phyloP scores from a whole-genome alignment of 2,113 vertebrate species.

The Parotia lawesii region DNA sequence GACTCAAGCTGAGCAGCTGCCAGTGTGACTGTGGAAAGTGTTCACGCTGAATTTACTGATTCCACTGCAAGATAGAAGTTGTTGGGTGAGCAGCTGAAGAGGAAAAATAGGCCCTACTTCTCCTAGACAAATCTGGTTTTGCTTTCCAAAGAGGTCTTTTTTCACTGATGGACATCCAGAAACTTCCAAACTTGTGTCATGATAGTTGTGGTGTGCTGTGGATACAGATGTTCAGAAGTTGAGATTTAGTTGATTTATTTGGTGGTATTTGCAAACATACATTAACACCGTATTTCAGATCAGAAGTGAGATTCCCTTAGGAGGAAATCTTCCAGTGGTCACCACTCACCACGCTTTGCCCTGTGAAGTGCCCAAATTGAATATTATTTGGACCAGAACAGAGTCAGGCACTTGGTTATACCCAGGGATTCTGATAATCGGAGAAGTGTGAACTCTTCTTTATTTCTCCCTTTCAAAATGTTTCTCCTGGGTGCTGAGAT shows the following conservation, averaged over 20 bases:
- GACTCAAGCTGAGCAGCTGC: neutral
- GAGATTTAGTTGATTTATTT: neutral
- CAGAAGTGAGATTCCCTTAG: neutral
- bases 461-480: neutral
- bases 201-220: neutral
- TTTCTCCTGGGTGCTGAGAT: neutral
- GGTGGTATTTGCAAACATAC: neutral
- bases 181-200: neutral
- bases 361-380: fast-evolving
- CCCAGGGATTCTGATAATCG: neutral
- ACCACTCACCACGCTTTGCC: neutral
- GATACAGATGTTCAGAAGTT: neutral
- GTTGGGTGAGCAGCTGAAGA: neutral
- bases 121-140: neutral
- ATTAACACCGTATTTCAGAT: neutral
- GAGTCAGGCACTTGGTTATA: neutral
- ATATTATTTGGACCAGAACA: neutral
- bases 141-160: neutral
- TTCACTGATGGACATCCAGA: neutral
- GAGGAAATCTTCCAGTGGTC: neutral
- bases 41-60: neutral
- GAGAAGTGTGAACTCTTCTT: neutral
- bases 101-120: neutral
- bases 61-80: neutral
- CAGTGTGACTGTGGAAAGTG: neutral